Evolutionary conservation across 2,888 invertebrate species (phyloP), one percentile per base, ranked within the genome.

Genomic region (Lepidonotus clava): DNA sequence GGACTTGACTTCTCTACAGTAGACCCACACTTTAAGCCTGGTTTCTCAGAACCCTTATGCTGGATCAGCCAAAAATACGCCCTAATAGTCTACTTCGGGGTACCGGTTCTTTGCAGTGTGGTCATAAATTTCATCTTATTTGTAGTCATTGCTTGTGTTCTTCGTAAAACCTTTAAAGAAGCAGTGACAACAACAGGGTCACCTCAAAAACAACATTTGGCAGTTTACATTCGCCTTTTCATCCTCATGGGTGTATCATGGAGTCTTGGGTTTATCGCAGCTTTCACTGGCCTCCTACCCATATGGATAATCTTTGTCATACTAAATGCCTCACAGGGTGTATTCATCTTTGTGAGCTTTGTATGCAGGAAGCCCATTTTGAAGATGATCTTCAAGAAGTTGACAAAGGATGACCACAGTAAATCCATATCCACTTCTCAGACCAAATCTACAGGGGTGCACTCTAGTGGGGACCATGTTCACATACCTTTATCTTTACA

Each of bases 281-380:
- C 76, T 2, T 40, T 76, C 36, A 76, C 40, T 5, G 76, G 40
- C 38, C 2, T 24, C 21, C 38, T 40, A 34, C 21, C 18, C 1
- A 8, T 76, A 1, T 76, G 76, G 76, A 40, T 40, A n/a, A 76
- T 76, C 1, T 76, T 76, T 38, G 76, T 76, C 14, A 34, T 76
- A 76, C 76, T 76, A 21, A 76, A 76, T 76, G 76, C 76, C 18
- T 34, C 36, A 11, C 76, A 76, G n/a, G 76, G 76, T 1, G 36
- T 76, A n/a, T 76, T 76, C 24, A 76, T 76, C 21, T 76, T 76
- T 38, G 40, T 76, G 21, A n/a, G 38, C 18, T 76, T 76, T 76
- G 76, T 76, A 8, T 76, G 76, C 76, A 76, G 40, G 21, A 76
- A 34, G 28, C 61, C 61, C 11, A 61, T 61, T 5, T 14, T 61